Conservation (phyloP, 2,113 vertebrate species). For the Calonectris borealis region DNA sequence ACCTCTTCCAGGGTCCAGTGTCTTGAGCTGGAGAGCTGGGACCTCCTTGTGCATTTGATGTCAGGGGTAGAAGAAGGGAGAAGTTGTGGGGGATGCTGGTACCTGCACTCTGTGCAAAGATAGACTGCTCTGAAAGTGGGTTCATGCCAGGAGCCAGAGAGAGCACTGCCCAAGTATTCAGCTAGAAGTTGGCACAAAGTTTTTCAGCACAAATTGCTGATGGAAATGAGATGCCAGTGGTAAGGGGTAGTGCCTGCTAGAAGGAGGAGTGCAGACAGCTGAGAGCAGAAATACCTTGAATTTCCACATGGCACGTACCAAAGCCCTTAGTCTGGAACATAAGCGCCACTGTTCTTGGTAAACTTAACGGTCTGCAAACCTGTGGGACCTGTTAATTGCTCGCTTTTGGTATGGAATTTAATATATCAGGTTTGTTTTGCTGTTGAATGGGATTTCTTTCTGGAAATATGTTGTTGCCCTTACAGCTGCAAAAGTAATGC, state of each 20-base stretch:
- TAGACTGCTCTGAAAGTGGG: rapidly evolving
- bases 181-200: not conserved
- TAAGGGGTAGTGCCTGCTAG: not conserved
- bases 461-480: not conserved
- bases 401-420: not conserved
- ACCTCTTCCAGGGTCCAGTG: not conserved
- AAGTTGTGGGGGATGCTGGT: rapidly evolving
- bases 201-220: not conserved
- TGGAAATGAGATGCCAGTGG: not conserved
- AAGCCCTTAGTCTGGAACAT: not conserved
- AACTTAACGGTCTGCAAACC: not conserved
- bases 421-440: not conserved
- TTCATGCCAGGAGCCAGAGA: not conserved
- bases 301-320: not conserved
- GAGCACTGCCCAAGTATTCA: not conserved
- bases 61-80: not conserved
- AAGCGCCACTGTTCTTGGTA: rapidly evolving
- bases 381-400: not conserved
- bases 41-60: not conserved
- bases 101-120: not conserved
- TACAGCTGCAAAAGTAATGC: not conserved
- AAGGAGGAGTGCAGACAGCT: not conserved
- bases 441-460: not conserved
- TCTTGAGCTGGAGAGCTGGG: not conserved
- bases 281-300: not conserved